Base-by-base conservation (phyloP, 2,797 vertebrate genomes). In the Hydrocynus forskahlii region DNA sequence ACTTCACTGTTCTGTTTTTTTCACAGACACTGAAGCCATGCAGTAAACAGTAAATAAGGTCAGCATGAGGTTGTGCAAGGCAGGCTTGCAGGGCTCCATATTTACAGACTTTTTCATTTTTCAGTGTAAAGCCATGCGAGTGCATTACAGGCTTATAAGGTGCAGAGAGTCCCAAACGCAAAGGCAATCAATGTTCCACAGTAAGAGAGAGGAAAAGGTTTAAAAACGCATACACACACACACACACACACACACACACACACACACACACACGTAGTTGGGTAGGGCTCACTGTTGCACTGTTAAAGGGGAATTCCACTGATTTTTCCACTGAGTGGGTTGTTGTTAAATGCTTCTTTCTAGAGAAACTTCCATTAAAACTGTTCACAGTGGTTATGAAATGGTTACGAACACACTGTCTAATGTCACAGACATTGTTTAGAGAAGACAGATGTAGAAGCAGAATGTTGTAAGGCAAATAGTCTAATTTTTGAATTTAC, bases 121-220 rank as follows among this genome's bases (percentile, higher is more conserved):
- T 52, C 35, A 35, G 35, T 35, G 35, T 62, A 45, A 79, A 82
- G 19, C 12, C 62, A 78, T 83, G 71, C 76, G 21, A 75, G 25
- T 48, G 50, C n/a, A 62, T n/a, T 38, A 59, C 62, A 60, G 60
- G 19, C 16, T 38, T 66, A 59, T 71, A 52, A 80, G 63, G 69
- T 40, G 68, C 67, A 75, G 23, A 68, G 25, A 29, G 14, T 9
- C 50, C 63, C 35, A 67, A 38, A 82, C 19, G 43, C 21, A 38
- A 76, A 68, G 3, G 35, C n/a, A 38, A 76, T 40, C 21, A 64
- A 25, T 23, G 25, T 76, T 75, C n/a, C 35, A 64, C 43, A 54
- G 7, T 9, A 69, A 48, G 35, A 55, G 45, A 48, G 17, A 5
- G 7, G n/a, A n/a, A 59, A 63, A 59, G 14, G 5, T 6, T 38